phyloP scores from a whole-genome alignment of 2,113 vertebrate species.

The Oreocharis arfaki region DNA sequence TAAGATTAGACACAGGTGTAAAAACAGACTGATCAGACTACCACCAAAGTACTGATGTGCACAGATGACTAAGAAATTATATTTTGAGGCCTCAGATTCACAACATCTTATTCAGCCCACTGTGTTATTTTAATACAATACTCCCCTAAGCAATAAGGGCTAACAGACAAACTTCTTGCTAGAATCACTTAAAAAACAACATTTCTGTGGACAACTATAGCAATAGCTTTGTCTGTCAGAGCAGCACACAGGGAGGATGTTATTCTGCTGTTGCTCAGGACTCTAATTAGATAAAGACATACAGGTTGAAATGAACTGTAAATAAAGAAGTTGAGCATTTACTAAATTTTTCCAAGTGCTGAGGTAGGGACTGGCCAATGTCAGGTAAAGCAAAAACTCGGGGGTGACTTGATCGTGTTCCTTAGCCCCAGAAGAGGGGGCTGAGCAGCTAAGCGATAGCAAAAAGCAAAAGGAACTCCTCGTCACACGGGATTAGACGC shows the following conservation, averaged over 20 bases:
- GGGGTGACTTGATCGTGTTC: not conserved
- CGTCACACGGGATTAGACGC: not conserved
- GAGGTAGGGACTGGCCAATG: not conserved
- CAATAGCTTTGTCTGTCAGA: not conserved
- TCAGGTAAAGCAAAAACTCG: not conserved
- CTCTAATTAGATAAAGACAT: not conserved
- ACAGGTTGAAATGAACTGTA: not conserved
- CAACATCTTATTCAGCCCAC: not conserved
- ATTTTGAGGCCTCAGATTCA: not conserved
- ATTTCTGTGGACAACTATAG: not conserved
- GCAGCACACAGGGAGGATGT: not conserved
- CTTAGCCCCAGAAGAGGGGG: not conserved
- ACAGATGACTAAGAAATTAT: not conserved
- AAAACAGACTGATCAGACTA: not conserved
- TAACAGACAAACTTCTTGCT: not conserved
- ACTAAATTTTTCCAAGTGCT: not conserved
- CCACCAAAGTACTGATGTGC: not conserved
- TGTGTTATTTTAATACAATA: not conserved
- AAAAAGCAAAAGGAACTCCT: not conserved
- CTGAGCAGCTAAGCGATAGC: not conserved
- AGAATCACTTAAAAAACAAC: not conserved
- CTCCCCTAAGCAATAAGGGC: not conserved
- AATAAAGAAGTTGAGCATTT: not conserved
- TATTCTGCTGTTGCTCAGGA: not conserved
- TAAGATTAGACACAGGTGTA: not conserved